Percentiles rank a stretch among this genome's conserved stretches.
Evolutionary conservation across 1,140 invertebrate genomes (phyloP).

Genomic region (Orius laevigatus): DNA sequence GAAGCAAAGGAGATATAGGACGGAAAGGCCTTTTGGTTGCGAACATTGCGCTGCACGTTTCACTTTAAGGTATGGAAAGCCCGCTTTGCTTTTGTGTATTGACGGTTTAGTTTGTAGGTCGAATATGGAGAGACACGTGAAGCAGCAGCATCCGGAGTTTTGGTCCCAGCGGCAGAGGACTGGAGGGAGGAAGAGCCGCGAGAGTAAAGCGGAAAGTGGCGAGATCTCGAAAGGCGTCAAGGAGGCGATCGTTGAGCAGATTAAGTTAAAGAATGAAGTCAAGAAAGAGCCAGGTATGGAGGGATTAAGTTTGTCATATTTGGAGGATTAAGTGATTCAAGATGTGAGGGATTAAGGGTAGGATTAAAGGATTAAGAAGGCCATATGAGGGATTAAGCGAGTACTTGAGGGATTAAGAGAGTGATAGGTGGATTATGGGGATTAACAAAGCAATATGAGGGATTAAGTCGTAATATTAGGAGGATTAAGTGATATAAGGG

Average conservation of each 20-base stretch:
- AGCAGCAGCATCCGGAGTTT: constrained; percentile 81
- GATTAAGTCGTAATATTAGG: too few species aligned
- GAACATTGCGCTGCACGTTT: constrained; percentile 77
- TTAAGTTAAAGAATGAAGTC: constrained; percentile 15
- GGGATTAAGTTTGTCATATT: too few species aligned
- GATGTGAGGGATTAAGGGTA: too few species aligned
- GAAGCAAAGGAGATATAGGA: constrained; percentile 74
- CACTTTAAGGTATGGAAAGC: too few species aligned
- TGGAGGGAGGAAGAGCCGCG: constrained; percentile 15
- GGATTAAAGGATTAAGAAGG: too few species aligned
- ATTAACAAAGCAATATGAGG: too few species aligned
- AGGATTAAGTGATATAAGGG: too few species aligned
- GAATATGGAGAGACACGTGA: constrained; percentile 89
- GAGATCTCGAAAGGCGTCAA: constrained; percentile 23
- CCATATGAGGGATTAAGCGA: too few species aligned
- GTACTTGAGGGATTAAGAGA: too few species aligned
- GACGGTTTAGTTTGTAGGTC: constrained; percentile 22
- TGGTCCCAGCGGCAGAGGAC: constrained; percentile 51
- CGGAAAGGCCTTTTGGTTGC: constrained; percentile 83
- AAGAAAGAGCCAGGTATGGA: not conserved
- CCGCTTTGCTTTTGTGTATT: too few species aligned
- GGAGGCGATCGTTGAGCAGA: constrained; percentile 14
- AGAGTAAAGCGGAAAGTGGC: constrained; percentile 18
- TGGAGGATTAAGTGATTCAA: too few species aligned
- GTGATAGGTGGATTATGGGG: too few species aligned